Evolutionary conservation across 2,113 vertebrate genomes (phyloP).

Genomic region (Tetraodon nigroviridis): DNA sequence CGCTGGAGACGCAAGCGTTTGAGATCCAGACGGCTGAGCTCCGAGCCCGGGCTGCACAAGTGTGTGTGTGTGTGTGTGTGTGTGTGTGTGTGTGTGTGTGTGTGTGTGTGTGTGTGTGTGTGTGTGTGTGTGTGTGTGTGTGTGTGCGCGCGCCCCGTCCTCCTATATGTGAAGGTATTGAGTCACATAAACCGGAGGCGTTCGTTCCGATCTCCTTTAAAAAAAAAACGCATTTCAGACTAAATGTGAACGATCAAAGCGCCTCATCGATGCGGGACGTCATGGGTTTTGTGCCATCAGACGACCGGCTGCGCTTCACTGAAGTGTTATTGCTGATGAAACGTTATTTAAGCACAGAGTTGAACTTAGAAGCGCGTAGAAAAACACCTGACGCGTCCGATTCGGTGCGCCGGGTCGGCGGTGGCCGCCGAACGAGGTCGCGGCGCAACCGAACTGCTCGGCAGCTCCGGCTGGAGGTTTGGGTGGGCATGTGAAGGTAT

Average conservation of each 20-base stretch:
- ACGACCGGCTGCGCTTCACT: neutral
- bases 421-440: constrained; percentile 41
- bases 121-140: constrained; percentile 18
- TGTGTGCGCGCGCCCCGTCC: constrained; percentile 33
- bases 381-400: constrained; percentile 56
- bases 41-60: constrained; percentile 52
- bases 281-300: too few species aligned
- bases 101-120: constrained; percentile 16
- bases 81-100: neutral
- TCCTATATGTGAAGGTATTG: constrained; percentile 69
- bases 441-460: constrained; percentile 31
- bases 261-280: neutral
- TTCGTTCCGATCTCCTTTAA: constrained; percentile 38
- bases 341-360: neutral
- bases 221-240: constrained; percentile 3
- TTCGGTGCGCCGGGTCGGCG: constrained; percentile 18
- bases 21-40: constrained; percentile 53
- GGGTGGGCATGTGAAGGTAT: too few species aligned
- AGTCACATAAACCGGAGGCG: constrained; percentile 69
- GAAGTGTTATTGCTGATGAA: neutral
- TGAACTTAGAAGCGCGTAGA: neutral
- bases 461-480: neutral
- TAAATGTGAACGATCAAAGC: neutral
- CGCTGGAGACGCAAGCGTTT: constrained; percentile 42
- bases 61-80: constrained; percentile 20